These are phyloP conservation scores for Tenualosa ilisha DNA, from an alignment of 2,797 vertebrate genomes.

Conservation along the genomic window DNA sequence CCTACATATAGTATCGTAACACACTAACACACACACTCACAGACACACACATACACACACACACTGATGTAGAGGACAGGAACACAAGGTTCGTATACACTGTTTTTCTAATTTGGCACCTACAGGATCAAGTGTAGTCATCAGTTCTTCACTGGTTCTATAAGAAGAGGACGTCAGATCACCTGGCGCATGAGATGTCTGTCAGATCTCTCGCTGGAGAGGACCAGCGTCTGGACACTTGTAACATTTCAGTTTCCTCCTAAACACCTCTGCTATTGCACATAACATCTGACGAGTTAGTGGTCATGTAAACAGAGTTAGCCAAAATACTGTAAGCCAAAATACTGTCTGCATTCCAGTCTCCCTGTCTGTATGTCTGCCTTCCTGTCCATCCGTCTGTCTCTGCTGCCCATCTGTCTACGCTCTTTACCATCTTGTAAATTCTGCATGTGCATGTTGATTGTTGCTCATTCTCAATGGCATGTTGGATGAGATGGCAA, in stretches of 20 bases:
- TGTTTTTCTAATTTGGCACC: not conserved
- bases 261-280: not conserved
- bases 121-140: constrained; percentile 1
- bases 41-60: not conserved
- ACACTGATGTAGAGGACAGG: not conserved
- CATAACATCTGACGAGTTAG: not conserved
- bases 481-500: not conserved
- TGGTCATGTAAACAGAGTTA: not conserved
- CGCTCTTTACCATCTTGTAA: not conserved
- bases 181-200: no score
- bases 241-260: not conserved
- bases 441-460: not conserved
- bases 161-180: not conserved
- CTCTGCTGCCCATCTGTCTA: not conserved
- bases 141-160: not conserved
- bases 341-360: not conserved
- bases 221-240: not conserved
- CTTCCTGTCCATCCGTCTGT: not conserved
- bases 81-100: not conserved
- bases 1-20: not conserved
- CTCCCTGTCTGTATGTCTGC: not conserved
- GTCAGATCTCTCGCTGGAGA: not conserved
- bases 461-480: not conserved
- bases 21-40: not conserved
- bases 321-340: not conserved